phyloP scores from a whole-genome alignment of 2,113 vertebrate genomes.

The Psittacula cyanocephala region DNA sequence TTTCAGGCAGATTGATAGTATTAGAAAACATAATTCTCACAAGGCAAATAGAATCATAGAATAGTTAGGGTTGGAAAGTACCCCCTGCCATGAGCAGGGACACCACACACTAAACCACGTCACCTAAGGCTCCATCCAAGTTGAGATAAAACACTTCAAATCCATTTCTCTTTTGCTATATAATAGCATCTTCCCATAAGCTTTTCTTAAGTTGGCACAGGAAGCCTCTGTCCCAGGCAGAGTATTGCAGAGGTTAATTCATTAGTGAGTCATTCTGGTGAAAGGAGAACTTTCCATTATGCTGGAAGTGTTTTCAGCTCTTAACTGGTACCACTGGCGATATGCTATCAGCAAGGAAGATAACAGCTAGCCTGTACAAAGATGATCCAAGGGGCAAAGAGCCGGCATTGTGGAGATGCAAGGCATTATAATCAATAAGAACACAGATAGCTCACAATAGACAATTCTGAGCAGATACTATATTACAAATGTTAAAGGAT shows the following conservation, averaged over 20 bases:
- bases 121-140: background rate
- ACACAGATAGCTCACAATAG: background rate
- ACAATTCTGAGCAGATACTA: background rate
- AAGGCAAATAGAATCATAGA: background rate
- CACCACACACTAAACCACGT: background rate
- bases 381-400: background rate
- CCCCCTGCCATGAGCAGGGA: background rate
- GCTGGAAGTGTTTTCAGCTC: slow-evolving; percentile 8
- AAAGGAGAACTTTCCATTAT: slow-evolving; percentile 32
- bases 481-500: background rate
- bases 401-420: background rate
- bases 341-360: slow-evolving; percentile 10
- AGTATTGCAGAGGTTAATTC: background rate
- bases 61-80: background rate
- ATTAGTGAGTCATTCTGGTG: background rate
- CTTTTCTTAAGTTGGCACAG: background rate
- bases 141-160: background rate
- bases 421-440: background rate
- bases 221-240: background rate
- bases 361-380: background rate
- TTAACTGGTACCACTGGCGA: slow-evolving; percentile 12
- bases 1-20: background rate
- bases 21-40: background rate
- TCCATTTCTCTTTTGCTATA: background rate
- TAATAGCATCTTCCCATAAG: background rate